phyloP scores from a whole-genome alignment of 2,797 vertebrate genomes.

The Pristis pectinata region DNA sequence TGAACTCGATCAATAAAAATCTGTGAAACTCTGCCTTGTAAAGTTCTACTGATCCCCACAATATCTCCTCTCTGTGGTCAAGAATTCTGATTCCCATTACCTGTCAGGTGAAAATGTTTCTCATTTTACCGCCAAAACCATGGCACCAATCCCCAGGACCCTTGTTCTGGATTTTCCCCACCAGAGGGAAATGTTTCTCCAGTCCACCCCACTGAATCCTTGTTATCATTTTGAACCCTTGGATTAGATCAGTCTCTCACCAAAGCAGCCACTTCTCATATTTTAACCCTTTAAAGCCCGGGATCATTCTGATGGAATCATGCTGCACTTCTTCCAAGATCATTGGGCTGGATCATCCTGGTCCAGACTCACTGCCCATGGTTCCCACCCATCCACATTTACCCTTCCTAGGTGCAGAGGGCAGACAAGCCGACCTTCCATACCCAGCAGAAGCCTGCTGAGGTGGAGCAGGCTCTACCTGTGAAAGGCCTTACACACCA shows the following conservation, averaged over 20 bases:
- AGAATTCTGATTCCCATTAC: not conserved
- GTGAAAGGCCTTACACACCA: no score
- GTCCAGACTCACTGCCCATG: no score
- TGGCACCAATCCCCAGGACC: no score
- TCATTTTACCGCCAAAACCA: not conserved
- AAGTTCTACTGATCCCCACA: not conserved
- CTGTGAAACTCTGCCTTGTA: not conserved
- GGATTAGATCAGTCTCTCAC: not conserved
- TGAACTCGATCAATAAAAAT: not conserved
- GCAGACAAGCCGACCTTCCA: no score
- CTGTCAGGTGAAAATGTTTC: not conserved
- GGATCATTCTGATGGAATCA: not conserved
- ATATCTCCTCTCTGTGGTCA: not conserved
- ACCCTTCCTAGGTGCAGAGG: no score
- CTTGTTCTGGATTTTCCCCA: not conserved
- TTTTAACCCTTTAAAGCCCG: not conserved
- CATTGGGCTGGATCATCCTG: no score
- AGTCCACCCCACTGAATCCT: not conserved
- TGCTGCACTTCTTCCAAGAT: not conserved
- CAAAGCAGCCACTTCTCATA: not conserved
- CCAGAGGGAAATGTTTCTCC: not conserved
- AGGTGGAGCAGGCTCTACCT: no score
- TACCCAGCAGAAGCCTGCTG: no score
- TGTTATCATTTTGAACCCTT: not conserved
- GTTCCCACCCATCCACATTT: no score